Conservation (phyloP, 2,113 vertebrate genomes). For the Lanius collurio region DNA sequence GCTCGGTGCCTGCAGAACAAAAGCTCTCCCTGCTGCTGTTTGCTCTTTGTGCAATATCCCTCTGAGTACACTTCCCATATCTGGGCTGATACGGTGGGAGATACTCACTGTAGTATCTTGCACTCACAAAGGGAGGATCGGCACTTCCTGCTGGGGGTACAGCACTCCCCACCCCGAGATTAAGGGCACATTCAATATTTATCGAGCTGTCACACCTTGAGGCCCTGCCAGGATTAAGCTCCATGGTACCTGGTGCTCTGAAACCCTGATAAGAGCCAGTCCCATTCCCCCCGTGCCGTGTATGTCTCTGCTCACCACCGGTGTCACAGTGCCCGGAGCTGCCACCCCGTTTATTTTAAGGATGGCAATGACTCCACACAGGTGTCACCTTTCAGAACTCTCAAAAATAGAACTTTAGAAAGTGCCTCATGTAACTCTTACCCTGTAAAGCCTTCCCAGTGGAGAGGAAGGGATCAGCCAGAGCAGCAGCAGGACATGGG, state of each 20-base stretch:
- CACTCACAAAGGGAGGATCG: not conserved
- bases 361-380: not conserved
- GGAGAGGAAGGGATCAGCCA: not conserved
- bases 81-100: not conserved
- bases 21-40: not conserved
- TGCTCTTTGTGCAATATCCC: not conserved
- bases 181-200: slow-evolving; percentile 50
- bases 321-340: not conserved
- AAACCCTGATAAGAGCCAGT: not conserved
- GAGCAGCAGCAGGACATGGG: not conserved
- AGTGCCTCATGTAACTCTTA: not conserved
- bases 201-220: not conserved
- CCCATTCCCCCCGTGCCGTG: not conserved
- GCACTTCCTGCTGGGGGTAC: not conserved
- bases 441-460: not conserved
- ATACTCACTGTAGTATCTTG: not conserved
- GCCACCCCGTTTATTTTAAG: not conserved
- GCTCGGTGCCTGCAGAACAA: not conserved
- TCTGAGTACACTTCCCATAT: not conserved
- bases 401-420: not conserved
- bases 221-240: not conserved
- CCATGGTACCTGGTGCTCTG: not conserved
- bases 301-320: not conserved
- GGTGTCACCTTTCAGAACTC: slow-evolving; percentile 20
- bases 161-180: not conserved